Conservation (phyloP, 2,888 invertebrate species). For the Melanchra persicariae region DNA sequence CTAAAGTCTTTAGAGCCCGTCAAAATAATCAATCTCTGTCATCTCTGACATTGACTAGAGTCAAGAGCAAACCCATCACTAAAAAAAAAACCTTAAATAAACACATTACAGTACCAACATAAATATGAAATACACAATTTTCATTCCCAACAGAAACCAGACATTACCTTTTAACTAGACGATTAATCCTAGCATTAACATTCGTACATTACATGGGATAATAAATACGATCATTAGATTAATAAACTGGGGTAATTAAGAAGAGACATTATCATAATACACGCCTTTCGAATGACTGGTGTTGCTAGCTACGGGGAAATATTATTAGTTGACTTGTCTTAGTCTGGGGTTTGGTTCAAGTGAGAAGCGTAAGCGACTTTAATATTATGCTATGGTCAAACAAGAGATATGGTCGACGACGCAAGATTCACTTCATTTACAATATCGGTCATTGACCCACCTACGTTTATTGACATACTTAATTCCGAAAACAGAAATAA, state of each 20-base stretch:
- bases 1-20: not conserved
- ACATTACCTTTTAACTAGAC: constrained; percentile 18
- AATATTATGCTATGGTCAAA: too few relatives aligned
- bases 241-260: constrained; percentile 49
- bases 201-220: constrained; percentile 16
- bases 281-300: constrained; percentile 32
- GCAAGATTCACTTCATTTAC: too few relatives aligned
- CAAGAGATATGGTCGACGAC: too few relatives aligned
- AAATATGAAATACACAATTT: constrained; percentile 23
- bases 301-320: constrained; percentile 38
- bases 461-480: too few relatives aligned
- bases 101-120: not conserved
- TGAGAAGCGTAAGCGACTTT: not conserved
- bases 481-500: too few relatives aligned
- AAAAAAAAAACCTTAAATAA: not conserved
- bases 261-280: constrained; percentile 50
- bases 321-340: constrained; percentile 34
- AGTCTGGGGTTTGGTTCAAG: not conserved
- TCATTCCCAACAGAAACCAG: constrained; percentile 4
- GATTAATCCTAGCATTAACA: constrained; percentile 32
- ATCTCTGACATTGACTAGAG: too few relatives aligned
- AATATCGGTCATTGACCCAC: too few relatives aligned
- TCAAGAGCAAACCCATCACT: too few relatives aligned
- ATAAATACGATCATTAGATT: constrained; percentile 45
- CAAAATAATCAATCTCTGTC: constrained; percentile 9